phyloP scores from a whole-genome alignment of 1,140 invertebrate species.

The Cotesia vestalis region DNA sequence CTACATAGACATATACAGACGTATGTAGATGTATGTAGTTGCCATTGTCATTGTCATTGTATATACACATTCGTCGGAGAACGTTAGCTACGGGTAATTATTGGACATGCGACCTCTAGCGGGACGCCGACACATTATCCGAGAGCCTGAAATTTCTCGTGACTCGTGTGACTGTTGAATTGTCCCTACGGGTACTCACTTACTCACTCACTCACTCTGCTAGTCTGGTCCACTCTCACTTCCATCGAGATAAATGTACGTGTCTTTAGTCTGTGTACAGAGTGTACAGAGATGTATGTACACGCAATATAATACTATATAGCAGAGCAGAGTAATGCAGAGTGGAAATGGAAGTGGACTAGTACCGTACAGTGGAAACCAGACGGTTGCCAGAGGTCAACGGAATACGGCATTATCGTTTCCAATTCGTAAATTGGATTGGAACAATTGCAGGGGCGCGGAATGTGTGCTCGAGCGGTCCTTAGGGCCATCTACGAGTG shows the following conservation, averaged over 20 bases:
- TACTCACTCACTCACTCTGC: not conserved
- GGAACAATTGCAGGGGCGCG: constrained; percentile 39
- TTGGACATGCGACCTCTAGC: not conserved
- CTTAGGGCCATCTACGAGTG: constrained; percentile 48
- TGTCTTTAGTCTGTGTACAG: constrained; percentile 1
- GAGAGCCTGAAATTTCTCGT: constrained; percentile 28
- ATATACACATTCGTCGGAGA: constrained; percentile 7
- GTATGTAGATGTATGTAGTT: not conserved
- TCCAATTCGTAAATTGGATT: constrained; percentile 50
- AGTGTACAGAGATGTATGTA: not conserved
- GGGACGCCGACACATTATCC: constrained; percentile 17
- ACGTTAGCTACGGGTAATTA: constrained; percentile 1
- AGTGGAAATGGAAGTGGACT: not conserved
- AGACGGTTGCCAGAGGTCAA: not conserved
- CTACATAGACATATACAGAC: not conserved
- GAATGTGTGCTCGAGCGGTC: constrained; percentile 44
- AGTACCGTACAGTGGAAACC: not conserved
- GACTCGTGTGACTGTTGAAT: constrained; percentile 6
- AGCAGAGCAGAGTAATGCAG: no score
- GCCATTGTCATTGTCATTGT: not conserved
- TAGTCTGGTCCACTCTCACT: not conserved
- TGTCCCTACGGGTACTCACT: constrained; percentile 23
- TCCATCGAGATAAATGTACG: not conserved
- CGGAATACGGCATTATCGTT: constrained; percentile 39
- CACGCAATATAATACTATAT: not conserved